These are phyloP conservation scores for Chelonus formosanus DNA, from an alignment of 2,888 invertebrate species.

Conservation along the genomic window DNA sequence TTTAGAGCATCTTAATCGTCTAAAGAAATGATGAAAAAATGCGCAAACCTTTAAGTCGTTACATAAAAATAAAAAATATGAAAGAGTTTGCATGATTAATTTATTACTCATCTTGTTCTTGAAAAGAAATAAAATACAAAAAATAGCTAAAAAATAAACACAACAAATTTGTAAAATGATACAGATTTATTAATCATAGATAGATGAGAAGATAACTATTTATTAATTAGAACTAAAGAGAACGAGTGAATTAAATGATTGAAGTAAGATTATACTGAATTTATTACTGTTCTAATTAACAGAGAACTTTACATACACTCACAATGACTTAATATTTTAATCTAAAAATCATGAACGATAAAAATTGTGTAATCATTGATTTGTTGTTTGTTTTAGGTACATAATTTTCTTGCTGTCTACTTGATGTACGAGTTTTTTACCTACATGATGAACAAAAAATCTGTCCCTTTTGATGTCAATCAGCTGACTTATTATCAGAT, in stretches of 20 bases:
- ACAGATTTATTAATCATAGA: too few relatives aligned
- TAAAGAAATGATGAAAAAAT: constrained; percentile 53
- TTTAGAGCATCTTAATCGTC: constrained; percentile 58
- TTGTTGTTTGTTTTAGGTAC: too few relatives aligned
- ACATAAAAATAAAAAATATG: constrained; percentile 10
- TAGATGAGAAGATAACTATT: too few relatives aligned
- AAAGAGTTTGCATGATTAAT: constrained; percentile 11
- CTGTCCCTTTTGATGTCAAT: constrained; percentile 23
- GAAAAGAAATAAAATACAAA: too few relatives aligned
- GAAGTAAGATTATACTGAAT: neutral
- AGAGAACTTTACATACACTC: too few relatives aligned
- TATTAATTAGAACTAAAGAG: too few relatives aligned
- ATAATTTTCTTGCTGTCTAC: neutral
- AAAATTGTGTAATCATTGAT: neutral
- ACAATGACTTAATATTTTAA: too few relatives aligned
- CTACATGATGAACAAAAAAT: constrained; percentile 28
- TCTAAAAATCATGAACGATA: too few relatives aligned
- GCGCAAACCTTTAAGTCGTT: constrained; percentile 33
- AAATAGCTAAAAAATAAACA: too few relatives aligned
- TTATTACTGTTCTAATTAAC: too few relatives aligned
- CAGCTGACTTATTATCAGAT: constrained; percentile 30
- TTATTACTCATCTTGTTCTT: neutral
- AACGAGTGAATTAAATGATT: neutral
- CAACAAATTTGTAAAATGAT: too few relatives aligned
- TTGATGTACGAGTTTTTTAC: constrained; percentile 28